Evolutionary conservation across 1,140 invertebrate genomes (phyloP).

Genomic region (Drosophila sucinea): DNA sequence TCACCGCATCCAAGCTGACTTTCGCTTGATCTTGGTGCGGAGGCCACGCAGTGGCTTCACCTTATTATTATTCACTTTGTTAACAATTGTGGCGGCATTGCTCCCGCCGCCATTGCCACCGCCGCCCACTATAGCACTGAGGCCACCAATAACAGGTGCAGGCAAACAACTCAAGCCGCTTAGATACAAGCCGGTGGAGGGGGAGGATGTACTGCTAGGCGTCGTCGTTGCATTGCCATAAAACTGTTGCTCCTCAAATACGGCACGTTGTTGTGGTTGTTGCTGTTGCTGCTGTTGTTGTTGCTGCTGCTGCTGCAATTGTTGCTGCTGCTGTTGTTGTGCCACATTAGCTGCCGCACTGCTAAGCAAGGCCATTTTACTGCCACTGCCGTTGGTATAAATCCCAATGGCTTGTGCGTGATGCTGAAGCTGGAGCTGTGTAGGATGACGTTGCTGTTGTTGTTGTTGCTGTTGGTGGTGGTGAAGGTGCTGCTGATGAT

Average conservation of each 20-base stretch:
- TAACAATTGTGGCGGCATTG: slow-evolving; percentile 38
- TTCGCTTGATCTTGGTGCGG: slow-evolving; percentile 80
- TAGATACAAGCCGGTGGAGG: slow-evolving; percentile 33
- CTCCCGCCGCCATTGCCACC: not conserved
- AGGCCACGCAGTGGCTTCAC: slow-evolving; percentile 65
- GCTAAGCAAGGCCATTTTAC: slow-evolving; percentile 75
- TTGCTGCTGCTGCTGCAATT: slow-evolving; percentile 45
- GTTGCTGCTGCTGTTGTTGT: slow-evolving; percentile 50
- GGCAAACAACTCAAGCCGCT: slow-evolving; percentile 23
- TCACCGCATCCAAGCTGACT: slow-evolving; percentile 80
- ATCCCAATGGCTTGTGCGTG: slow-evolving; percentile 26
- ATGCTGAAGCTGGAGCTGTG: slow-evolving; percentile 5
- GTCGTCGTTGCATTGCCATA: slow-evolving; percentile 28
- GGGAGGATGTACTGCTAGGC: not conserved
- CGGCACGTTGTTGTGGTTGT: not conserved
- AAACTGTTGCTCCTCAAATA: slow-evolving; percentile 28
- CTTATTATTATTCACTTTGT: slow-evolving; percentile 49
- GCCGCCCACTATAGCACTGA: slow-evolving; percentile 8
- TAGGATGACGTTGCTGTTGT: slow-evolving; percentile 30
- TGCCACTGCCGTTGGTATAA: slow-evolving; percentile 66
- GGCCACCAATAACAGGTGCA: slow-evolving; percentile 17
- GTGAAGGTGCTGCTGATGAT: slow-evolving; percentile 17
- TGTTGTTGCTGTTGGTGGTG: slow-evolving; percentile 37
- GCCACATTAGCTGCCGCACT: slow-evolving; percentile 69
- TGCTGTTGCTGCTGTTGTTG: slow-evolving; percentile 48